Evolutionary conservation across 1,140 invertebrate genomes (phyloP).

Genomic region (Batillaria attramentaria): DNA sequence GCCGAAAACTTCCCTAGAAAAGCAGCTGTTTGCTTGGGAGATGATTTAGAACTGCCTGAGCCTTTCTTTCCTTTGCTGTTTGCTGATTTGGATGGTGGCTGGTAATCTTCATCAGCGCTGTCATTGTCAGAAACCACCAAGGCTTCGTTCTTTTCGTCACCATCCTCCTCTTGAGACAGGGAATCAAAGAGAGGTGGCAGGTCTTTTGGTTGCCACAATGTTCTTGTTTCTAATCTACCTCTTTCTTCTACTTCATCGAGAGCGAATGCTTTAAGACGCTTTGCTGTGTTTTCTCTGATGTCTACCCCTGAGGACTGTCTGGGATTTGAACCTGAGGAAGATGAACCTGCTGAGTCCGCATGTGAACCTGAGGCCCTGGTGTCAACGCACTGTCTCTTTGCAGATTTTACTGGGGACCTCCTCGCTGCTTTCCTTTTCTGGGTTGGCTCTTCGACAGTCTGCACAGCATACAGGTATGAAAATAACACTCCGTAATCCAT

Average conservation of each 20-base stretch:
- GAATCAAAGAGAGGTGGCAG: neutral
- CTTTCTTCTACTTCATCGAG: neutral
- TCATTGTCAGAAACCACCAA: conserved; percentile 12
- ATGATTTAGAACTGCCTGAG: neutral
- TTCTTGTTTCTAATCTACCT: neutral
- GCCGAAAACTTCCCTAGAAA: conserved; percentile 6
- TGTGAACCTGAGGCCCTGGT: neutral
- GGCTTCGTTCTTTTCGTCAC: neutral
- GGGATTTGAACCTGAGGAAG: neutral
- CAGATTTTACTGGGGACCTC: neutral
- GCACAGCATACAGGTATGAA: no score
- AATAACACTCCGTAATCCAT: no score
- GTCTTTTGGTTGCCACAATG: conserved; percentile 28
- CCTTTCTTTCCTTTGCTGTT: neutral
- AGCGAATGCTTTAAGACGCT: conserved; percentile 8
- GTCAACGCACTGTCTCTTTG: conserved; percentile 10
- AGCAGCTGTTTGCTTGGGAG: neutral
- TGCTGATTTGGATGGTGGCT: neutral
- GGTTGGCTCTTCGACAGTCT: neutral
- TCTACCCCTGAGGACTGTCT: neutral
- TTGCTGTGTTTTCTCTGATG: neutral
- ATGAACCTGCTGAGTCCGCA: neutral
- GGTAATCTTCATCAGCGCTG: neutral
- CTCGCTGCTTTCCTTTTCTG: neutral
- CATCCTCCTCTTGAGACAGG: conserved; percentile 13